A percentile compares a stretch with the other conserved stretches of the same genome.
phyloP scores from a whole-genome alignment of 2,888 invertebrate species.

The Agrenia bidenticulata region DNA sequence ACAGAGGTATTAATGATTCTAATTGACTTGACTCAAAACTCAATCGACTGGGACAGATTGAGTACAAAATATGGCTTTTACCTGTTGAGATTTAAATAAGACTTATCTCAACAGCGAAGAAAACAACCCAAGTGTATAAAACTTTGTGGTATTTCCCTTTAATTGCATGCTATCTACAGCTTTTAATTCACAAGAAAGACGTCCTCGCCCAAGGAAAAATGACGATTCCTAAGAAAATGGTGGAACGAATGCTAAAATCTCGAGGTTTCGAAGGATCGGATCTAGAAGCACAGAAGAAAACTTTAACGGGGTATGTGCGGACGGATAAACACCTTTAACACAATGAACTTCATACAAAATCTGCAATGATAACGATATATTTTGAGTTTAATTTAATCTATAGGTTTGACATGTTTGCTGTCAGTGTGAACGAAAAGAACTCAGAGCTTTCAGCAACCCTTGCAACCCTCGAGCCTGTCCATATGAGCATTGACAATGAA shows the following conservation, averaged over 20 bases:
- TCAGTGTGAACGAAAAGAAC: conserved; percentile 23
- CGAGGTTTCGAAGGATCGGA: conserved; percentile 16
- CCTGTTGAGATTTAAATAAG: too few relatives aligned
- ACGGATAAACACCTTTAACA: not conserved
- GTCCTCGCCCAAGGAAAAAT: conserved; percentile 27
- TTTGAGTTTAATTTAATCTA: not conserved
- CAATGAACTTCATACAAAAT: not conserved
- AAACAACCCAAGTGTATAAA: conserved; percentile 9
- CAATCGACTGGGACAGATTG: too few relatives aligned
- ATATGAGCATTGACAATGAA: not conserved
- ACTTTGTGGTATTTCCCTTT: conserved; percentile 6
- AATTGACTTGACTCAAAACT: too few relatives aligned
- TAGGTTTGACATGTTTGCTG: conserved; percentile 24
- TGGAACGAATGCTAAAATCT: conserved; percentile 14
- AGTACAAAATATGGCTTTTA: too few relatives aligned
- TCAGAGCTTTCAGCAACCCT: conserved; percentile 1
- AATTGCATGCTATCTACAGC: conserved; percentile 11
- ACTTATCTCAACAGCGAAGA: not conserved
- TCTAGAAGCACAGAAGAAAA: conserved; percentile 27
- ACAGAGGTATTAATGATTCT: too few relatives aligned
- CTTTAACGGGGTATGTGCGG: conserved; percentile 32
- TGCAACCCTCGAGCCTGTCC: conserved; percentile 22
- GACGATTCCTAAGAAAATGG: conserved; percentile 18
- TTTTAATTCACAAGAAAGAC: conserved; percentile 14
- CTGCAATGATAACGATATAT: too few relatives aligned